These are phyloP conservation scores for Caretta caretta DNA, from an alignment of 2,113 vertebrate genomes.

Conservation along the genomic window DNA sequence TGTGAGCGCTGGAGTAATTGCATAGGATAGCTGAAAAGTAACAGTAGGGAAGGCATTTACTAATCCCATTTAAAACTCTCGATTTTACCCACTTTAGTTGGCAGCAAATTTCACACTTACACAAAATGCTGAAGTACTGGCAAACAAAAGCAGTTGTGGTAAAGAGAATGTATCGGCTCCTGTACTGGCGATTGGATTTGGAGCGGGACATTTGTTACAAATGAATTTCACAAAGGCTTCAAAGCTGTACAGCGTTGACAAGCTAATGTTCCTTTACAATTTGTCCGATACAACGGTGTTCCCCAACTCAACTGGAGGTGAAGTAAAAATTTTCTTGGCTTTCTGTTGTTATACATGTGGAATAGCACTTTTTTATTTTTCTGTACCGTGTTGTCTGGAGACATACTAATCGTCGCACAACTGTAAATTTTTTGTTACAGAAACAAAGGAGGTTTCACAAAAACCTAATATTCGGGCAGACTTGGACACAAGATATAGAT, in stretches of 20 bases:
- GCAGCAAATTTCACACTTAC: constrained; percentile 79
- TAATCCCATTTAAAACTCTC: neutral
- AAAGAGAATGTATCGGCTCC: constrained; percentile 27
- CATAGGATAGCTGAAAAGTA: neutral
- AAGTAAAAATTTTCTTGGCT: constrained; percentile 19
- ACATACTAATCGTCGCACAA: neutral
- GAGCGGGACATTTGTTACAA: constrained; percentile 78
- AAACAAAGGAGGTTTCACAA: neutral
- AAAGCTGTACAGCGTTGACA: constrained; percentile 79
- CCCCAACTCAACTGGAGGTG: constrained; percentile 83
- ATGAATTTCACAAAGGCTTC: constrained; percentile 82
- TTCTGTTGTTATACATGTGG: neutral
- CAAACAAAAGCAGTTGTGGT: constrained; percentile 83
- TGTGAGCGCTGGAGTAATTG: neutral
- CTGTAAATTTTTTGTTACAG: constrained; percentile 45
- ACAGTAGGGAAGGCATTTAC: neutral
- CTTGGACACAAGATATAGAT: constrained; percentile 87
- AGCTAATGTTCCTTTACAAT: constrained; percentile 85
- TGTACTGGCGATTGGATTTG: constrained; percentile 80
- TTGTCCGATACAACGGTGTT: constrained; percentile 86
- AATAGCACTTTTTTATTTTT: neutral
- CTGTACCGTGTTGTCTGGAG: neutral
- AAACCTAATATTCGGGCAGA: constrained; percentile 78
- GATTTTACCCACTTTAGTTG: constrained; percentile 68
- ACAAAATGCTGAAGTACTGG: constrained; percentile 67